Evolutionary conservation across 2,797 vertebrate species (phyloP).

Genomic region (Atherinosoma microstoma): DNA sequence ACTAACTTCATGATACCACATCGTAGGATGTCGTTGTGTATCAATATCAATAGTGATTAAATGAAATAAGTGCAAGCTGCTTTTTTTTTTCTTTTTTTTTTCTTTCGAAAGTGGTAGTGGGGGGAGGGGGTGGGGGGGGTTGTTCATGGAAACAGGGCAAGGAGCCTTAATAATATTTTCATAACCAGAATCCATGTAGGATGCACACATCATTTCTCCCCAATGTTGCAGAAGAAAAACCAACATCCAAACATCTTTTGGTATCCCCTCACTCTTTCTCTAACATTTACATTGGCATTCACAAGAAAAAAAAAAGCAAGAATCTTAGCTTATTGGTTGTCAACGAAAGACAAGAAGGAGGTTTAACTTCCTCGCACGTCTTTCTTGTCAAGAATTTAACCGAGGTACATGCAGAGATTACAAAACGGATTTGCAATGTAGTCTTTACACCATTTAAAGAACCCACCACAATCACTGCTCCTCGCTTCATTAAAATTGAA

Average conservation of each 20-base stretch:
- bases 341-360: slow-evolving; percentile 66
- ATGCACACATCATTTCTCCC: slow-evolving; percentile 39
- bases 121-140: slow-evolving; percentile 10
- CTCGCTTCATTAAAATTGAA: slow-evolving; percentile 53
- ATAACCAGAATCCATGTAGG: slow-evolving; percentile 60
- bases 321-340: slow-evolving; percentile 82
- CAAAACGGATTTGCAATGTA: slow-evolving; percentile 37
- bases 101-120: slow-evolving; percentile 65
- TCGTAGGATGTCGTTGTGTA: slow-evolving; percentile 71
- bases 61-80: slow-evolving; percentile 86
- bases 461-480: slow-evolving; percentile 57
- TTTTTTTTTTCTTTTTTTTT: slow-evolving; percentile 72
- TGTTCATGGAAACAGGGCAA: slow-evolving; percentile 61
- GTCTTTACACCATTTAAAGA: slow-evolving; percentile 49
- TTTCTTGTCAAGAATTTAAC: slow-evolving; percentile 64
- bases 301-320: slow-evolving; percentile 75
- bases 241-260: slow-evolving; percentile 49
- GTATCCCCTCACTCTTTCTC: slow-evolving; percentile 58
- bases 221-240: slow-evolving; percentile 22
- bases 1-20: slow-evolving; percentile 78
- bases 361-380: slow-evolving; percentile 51
- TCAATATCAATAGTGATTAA: slow-evolving; percentile 79
- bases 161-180: slow-evolving; percentile 62
- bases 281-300: slow-evolving; percentile 81
- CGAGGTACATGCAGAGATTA: slow-evolving; percentile 55